phyloP scores from a whole-genome alignment of 2,113 vertebrate genomes.

The Cisticola juncidis region DNA sequence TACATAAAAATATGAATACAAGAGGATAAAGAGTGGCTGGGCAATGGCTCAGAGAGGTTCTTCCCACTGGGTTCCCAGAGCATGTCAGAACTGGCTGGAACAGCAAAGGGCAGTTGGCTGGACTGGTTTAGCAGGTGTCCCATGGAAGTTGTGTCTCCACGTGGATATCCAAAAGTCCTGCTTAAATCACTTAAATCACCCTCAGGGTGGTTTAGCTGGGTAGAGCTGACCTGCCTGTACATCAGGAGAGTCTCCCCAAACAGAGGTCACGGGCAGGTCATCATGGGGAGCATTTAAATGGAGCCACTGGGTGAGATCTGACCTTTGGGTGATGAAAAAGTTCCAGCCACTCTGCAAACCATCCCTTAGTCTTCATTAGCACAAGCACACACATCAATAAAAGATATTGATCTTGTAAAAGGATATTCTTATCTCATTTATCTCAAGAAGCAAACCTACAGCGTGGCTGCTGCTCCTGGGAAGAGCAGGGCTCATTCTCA shows the following conservation, averaged over 20 bases:
- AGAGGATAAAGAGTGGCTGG: neutral
- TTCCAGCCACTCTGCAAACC: neutral
- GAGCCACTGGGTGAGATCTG: neutral
- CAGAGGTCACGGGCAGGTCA: neutral
- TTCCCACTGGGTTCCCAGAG: neutral
- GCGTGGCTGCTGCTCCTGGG: neutral
- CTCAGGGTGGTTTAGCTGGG: neutral
- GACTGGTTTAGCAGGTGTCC: neutral
- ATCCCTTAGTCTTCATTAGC: conserved; percentile 18
- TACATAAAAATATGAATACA: neutral
- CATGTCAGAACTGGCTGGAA: neutral
- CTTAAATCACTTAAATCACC: neutral
- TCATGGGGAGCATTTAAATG: neutral
- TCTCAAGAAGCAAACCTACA: neutral
- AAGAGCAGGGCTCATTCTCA: neutral
- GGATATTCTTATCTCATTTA: neutral
- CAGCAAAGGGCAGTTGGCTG: neutral
- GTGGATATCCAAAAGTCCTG: neutral
- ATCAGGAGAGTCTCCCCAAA: neutral
- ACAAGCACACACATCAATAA: neutral
- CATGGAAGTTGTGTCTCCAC: neutral
- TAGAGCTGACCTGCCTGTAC: neutral
- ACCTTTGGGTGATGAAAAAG: neutral
- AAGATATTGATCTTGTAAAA: neutral
- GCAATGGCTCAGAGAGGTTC: neutral